phyloP scores from a whole-genome alignment of 2,888 invertebrate genomes.

The Sialis fuliginosa region DNA sequence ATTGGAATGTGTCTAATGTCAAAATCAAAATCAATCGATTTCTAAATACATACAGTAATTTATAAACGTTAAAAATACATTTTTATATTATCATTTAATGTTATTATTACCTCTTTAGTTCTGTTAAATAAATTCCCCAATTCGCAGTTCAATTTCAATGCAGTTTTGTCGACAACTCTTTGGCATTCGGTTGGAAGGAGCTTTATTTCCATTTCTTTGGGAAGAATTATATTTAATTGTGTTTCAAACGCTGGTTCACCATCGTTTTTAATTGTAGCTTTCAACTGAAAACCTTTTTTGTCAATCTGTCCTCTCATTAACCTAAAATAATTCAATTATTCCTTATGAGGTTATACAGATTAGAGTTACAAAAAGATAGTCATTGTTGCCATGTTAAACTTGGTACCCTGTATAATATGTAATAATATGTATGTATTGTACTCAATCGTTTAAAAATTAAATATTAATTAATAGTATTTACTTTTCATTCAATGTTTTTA shows the following conservation, averaged over 20 bases:
- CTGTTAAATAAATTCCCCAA: not conserved
- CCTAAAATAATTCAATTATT: not conserved
- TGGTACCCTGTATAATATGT: no score
- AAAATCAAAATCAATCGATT: not conserved
- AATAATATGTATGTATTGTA: no score
- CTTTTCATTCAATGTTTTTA: not conserved
- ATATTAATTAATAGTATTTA: no score
- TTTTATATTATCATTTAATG: no score
- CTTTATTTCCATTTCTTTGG: not conserved
- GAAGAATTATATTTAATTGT: not conserved
- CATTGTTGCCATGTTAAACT: no score
- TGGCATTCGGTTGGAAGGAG: not conserved
- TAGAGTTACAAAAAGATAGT: no score
- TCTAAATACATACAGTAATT: not conserved
- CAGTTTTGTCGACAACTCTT: not conserved
- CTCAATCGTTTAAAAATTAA: no score
- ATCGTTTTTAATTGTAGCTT: not conserved
- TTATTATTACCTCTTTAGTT: no score
- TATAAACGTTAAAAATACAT: no score
- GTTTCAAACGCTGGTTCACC: conserved; percentile 1
- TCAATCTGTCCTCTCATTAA: not conserved
- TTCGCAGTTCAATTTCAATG: not conserved
- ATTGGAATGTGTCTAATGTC: not conserved
- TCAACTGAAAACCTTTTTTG: not conserved
- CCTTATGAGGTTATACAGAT: not conserved